A percentile compares a stretch with the other conserved stretches of the same genome.
phyloP scores from a whole-genome alignment of 2,888 invertebrate genomes.

The Dynastes grantii region DNA sequence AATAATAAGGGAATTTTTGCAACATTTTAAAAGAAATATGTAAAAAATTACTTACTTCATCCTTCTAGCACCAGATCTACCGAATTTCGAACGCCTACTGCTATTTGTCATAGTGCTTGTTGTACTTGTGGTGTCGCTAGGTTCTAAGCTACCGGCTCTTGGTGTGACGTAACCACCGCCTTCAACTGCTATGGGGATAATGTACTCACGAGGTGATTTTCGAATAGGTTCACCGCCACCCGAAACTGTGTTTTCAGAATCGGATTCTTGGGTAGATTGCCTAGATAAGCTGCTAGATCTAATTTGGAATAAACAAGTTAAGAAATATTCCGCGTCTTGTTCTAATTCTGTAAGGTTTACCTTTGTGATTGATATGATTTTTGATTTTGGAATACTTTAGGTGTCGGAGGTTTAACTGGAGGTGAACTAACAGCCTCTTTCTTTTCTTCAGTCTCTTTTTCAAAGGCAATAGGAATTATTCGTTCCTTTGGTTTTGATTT shows the following conservation, averaged over 20 bases:
- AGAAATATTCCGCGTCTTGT: not conserved
- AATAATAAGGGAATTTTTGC: not conserved
- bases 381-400: slow-evolving; percentile 71
- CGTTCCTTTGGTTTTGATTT: slow-evolving; percentile 73
- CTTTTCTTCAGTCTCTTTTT: slow-evolving; percentile 65
- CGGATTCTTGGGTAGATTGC: slow-evolving; percentile 81
- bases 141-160: slow-evolving; percentile 83
- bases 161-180: slow-evolving; percentile 90
- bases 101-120: slow-evolving; percentile 73
- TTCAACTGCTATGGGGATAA: slow-evolving; percentile 94
- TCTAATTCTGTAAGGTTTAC: slow-evolving; percentile 54
- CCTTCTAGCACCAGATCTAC: slow-evolving; percentile 75
- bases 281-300: slow-evolving; percentile 72
- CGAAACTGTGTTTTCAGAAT: slow-evolving; percentile 77
- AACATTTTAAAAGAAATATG: slow-evolving; percentile 44
- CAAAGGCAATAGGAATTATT: slow-evolving; percentile 78
- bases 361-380: slow-evolving; percentile 69
- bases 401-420: slow-evolving; percentile 70
- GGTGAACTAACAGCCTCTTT: slow-evolving; percentile 65
- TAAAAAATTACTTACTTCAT: slow-evolving; percentile 75
- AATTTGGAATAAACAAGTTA: not conserved
- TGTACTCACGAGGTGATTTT: slow-evolving; percentile 91
- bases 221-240: slow-evolving; percentile 82
- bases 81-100: slow-evolving; percentile 69
- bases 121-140: slow-evolving; percentile 76